Percentiles rank a stretch among this genome's conserved stretches.
Evolutionary conservation across 2,113 vertebrate species (phyloP).

Genomic region (Phoenicopterus ruber): DNA sequence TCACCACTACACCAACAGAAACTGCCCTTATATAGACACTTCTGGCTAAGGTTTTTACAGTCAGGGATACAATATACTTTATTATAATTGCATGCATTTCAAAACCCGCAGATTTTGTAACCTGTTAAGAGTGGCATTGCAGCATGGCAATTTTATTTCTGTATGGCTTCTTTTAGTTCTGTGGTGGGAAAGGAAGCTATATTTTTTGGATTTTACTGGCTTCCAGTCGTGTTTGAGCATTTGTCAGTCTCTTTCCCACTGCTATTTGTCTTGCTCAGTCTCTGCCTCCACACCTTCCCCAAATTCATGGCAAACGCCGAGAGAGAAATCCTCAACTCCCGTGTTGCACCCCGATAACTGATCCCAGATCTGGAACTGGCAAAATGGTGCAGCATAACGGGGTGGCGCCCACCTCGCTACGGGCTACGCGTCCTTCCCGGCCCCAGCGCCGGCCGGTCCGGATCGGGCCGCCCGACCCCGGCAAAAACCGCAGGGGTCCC

Average conservation of each 20-base stretch:
- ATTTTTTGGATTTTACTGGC: not conserved
- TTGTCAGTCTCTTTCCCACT: not conserved
- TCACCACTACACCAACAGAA: not conserved
- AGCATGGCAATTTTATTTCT: not conserved
- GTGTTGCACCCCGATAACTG: not conserved
- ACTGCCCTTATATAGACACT: not conserved
- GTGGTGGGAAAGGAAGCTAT: not conserved
- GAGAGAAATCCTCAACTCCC: not conserved
- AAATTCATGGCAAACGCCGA: not conserved
- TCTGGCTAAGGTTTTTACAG: not conserved
- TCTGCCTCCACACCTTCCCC: not conserved
- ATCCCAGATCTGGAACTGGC: not conserved
- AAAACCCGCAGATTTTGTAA: not conserved
- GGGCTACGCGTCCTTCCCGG: not conserved
- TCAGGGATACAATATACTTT: not conserved
- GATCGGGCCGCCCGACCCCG: not conserved
- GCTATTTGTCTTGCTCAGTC: not conserved
- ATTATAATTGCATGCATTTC: not conserved
- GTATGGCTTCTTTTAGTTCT: not conserved
- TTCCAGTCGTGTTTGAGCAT: not conserved
- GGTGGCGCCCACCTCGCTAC: not conserved
- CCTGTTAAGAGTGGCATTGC: not conserved
- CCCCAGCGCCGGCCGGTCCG: not conserved
- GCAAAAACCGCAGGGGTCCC: not conserved
- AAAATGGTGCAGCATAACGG: not conserved